Conservation (phyloP, 2,113 vertebrate genomes). For the Entomyzon cyanotis region DNA sequence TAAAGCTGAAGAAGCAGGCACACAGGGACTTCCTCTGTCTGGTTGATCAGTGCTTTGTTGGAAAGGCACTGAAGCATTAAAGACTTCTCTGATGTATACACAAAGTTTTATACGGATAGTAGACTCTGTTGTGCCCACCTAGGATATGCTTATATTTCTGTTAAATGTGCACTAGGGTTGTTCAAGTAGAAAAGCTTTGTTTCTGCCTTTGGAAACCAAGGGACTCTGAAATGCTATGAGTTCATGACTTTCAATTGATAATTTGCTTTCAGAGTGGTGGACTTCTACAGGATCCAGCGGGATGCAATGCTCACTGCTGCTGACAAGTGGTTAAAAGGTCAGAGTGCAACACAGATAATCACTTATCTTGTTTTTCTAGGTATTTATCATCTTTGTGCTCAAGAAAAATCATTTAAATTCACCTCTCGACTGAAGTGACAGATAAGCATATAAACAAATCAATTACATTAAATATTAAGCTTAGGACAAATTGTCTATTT, state of each 20-base stretch:
- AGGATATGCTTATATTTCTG: neutral
- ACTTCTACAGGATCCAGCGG: conserved; percentile 88
- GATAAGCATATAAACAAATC: conserved; percentile 12
- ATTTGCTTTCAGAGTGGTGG: conserved; percentile 78
- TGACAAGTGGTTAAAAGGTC: conserved; percentile 92
- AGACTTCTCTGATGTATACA: neutral
- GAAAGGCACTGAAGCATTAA: neutral
- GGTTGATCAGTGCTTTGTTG: neutral
- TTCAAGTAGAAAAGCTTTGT: neutral
- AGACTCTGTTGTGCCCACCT: neutral
- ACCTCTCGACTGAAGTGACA: neutral
- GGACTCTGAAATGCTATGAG: neutral
- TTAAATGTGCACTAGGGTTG: neutral
- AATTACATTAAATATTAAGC: neutral
- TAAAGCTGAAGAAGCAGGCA: neutral
- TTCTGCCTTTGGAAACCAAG: neutral
- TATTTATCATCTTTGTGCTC: neutral
- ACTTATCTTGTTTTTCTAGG: neutral
- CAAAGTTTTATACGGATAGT: neutral
- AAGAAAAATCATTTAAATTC: conserved; percentile 4
- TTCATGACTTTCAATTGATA: neutral
- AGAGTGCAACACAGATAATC: neutral
- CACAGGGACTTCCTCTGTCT: neutral
- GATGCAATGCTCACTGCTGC: conserved; percentile 87
- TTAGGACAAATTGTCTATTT: neutral